These are phyloP conservation scores for Hyposmocoma kahamanoa DNA, from an alignment of 1,140 invertebrate species.

Conservation along the genomic window DNA sequence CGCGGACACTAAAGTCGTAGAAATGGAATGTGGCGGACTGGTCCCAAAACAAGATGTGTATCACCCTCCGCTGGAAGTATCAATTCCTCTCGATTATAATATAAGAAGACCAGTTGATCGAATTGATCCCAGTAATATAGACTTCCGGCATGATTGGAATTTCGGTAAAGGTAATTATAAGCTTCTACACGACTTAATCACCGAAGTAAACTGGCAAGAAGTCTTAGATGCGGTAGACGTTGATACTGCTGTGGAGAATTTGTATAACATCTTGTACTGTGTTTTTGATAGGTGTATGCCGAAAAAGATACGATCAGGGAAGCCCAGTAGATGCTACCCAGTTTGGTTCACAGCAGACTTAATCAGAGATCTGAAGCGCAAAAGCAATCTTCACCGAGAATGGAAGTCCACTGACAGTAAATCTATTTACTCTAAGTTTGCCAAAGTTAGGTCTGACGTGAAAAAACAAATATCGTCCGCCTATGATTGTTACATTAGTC, in stretches of 20 bases:
- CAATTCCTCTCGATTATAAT: neutral
- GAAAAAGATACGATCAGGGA: neutral
- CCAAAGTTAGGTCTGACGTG: neutral
- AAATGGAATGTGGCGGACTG: too few relatives aligned
- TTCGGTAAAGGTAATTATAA: neutral
- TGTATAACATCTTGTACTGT: neutral
- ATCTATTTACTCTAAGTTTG: neutral
- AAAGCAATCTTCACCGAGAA: neutral
- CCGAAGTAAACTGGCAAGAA: neutral
- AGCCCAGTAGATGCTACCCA: neutral
- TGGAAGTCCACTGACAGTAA: neutral
- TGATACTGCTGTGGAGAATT: neutral
- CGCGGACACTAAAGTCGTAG: too few relatives aligned
- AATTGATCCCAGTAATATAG: neutral
- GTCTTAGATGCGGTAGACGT: neutral
- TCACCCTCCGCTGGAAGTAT: too few relatives aligned
- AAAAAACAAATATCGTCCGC: neutral
- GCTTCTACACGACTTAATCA: neutral
- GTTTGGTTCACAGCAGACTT: slow-evolving; percentile 1
- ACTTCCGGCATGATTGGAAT: slow-evolving; percentile 1
- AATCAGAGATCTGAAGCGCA: neutral
- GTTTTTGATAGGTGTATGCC: slow-evolving; percentile 1
- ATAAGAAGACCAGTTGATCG: neutral
- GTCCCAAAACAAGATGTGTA: too few relatives aligned
- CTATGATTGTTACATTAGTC: neutral